Evolutionary conservation across 1,140 invertebrate species (phyloP), one percentile per base, ranked within the genome.

Genomic region (Agraylea sexmaculata): DNA sequence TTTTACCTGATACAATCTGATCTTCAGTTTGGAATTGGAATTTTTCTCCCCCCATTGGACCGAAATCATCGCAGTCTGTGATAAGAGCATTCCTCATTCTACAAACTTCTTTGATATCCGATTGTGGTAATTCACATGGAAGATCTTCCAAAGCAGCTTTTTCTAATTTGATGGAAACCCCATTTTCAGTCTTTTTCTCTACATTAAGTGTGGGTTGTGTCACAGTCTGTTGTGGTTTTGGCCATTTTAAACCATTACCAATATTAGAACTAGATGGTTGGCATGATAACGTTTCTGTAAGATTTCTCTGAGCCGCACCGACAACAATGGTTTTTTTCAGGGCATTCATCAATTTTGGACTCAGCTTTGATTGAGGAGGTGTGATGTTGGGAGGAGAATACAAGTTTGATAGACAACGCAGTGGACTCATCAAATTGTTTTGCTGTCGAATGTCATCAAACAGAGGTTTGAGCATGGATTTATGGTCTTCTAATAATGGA

Each of bases 21-120:
- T 84, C 81, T 55, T 82, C 79, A 3, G 80, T 83, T 59, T 81
- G 77, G 42, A 80, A 59, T 54, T 77, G 73, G 60, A 71, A 74
- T 45, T 68, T 68, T 25, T 69, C 66, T 43, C 69, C 68, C 47
- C 70, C 71, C 68, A 75, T 73, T 47, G 71, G 69, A 48, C 70
- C 71, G 55, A 74, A 74, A 58, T 79, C 75, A 51, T 78, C 73
- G 48, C 69, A 71, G 57, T 77, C 71, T 30, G 71, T 69, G 36
- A 78, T 72, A 18, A 78, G 54, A 8, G 75, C 73, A 53, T 78
- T 74, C 46, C 68, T 69, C 53, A 77, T 64, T 38, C 73, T 57
- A 12, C 61, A 57, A 1, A 42, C 35, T 5, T 45, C 39, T 22
- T 2, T 40, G 16, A 37, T 36, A 28, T 45, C 38, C 7, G 43